Percentiles rank a stretch among this genome's conserved stretches.
Evolutionary conservation across 2,888 invertebrate genomes (phyloP).

Genomic region (Spatulosminthurus flaviceps): DNA sequence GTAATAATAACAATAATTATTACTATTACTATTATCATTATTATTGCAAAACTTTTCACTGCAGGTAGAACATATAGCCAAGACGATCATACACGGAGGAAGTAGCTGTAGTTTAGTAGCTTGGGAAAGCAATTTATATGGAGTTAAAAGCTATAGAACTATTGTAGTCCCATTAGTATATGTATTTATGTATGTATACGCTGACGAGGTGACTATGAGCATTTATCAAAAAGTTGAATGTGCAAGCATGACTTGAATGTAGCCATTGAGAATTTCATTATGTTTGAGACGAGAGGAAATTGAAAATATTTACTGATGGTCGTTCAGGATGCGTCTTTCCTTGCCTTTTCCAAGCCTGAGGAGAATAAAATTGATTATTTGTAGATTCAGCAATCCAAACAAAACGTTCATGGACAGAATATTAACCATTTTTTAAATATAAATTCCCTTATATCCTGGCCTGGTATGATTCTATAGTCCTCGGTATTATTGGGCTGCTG

Average conservation of each 20-base stretch:
- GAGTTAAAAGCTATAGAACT: neutral
- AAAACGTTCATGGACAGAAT: constrained; percentile 10
- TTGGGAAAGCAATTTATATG: neutral
- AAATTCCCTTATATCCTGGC: too few relatives aligned
- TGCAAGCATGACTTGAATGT: constrained; percentile 9
- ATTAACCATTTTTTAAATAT: constrained; percentile 10
- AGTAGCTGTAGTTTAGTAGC: neutral
- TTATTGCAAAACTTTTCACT: too few relatives aligned
- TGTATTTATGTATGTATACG: neutral
- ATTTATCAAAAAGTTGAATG: constrained; percentile 12
- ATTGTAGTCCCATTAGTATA: neutral
- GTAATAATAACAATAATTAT: too few relatives aligned
- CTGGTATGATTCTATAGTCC: neutral
- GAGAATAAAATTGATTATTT: constrained; percentile 30
- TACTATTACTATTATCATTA: too few relatives aligned
- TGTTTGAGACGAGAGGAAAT: neutral
- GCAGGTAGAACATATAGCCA: too few relatives aligned
- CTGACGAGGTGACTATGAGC: constrained; percentile 15
- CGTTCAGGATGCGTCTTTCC: neutral
- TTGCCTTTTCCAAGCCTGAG: constrained; percentile 11
- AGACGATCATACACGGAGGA: too few relatives aligned
- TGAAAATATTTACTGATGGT: constrained; percentile 14
- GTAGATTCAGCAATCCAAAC: constrained; percentile 25
- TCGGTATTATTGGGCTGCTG: too few relatives aligned
- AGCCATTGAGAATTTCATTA: constrained; percentile 6